phyloP scores from a whole-genome alignment of 2,888 invertebrate genomes.

The Agrochola litura region DNA sequence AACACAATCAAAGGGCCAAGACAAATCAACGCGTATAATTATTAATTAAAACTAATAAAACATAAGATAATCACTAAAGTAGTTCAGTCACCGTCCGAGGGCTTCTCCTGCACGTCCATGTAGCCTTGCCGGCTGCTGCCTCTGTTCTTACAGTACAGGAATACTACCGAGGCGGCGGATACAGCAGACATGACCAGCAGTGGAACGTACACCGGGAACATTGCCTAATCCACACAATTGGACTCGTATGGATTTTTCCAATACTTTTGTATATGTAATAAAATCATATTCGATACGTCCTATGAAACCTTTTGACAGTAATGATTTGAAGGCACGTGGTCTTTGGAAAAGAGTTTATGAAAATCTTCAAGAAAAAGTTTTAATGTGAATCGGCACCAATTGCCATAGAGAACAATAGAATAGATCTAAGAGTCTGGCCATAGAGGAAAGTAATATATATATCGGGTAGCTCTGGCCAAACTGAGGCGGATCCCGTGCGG shows the following conservation, averaged over 20 bases:
- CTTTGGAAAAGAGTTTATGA: constrained; percentile 2
- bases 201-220: constrained; percentile 77
- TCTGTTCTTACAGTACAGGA: constrained; percentile 82
- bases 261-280: constrained; percentile 40
- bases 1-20: constrained; percentile 42
- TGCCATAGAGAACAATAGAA: not conserved
- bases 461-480: too few species aligned
- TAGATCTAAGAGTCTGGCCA: too few species aligned
- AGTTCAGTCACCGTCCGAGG: constrained; percentile 70
- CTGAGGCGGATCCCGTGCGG: not conserved
- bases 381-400: not conserved
- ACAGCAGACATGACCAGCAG: constrained; percentile 82
- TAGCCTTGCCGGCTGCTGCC: constrained; percentile 80
- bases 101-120: constrained; percentile 84
- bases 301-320: constrained; percentile 44
- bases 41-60: constrained; percentile 56
- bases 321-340: not conserved
- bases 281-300: constrained; percentile 53
- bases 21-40: constrained; percentile 51
- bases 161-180: constrained; percentile 82
- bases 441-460: too few species aligned
- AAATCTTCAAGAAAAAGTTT: constrained; percentile 28
- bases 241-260: constrained; percentile 14
- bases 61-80: constrained; percentile 54
- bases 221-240: constrained; percentile 63